These are phyloP conservation scores for Nomada hirtipes DNA, from an alignment of 2,888 invertebrate genomes.

Conservation along the genomic window DNA sequence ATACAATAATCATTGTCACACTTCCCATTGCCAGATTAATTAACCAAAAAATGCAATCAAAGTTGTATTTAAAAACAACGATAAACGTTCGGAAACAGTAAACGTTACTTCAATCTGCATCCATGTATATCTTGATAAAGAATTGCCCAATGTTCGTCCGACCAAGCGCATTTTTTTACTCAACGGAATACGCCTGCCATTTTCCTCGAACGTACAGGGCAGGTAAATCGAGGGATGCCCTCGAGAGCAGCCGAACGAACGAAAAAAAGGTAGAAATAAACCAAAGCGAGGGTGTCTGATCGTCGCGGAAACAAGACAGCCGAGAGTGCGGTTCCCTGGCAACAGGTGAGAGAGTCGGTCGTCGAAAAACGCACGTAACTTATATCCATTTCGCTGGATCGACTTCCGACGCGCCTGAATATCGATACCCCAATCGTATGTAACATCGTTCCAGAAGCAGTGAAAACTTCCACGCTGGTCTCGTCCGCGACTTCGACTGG, in stretches of 20 bases:
- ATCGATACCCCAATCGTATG: constrained; percentile 60
- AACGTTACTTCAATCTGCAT: too few relatives aligned
- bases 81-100: too few relatives aligned
- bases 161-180: too few relatives aligned
- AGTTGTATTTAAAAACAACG: too few relatives aligned
- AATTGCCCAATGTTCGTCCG: background rate
- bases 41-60: too few relatives aligned
- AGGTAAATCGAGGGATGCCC: constrained; percentile 13
- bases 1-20: too few relatives aligned
- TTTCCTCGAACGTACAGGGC: background rate
- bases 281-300: constrained; percentile 42
- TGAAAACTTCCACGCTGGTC: constrained; percentile 34
- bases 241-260: background rate
- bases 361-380: constrained; percentile 69
- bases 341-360: constrained; percentile 72
- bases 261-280: background rate
- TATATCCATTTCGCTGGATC: constrained; percentile 44
- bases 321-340: constrained; percentile 59
- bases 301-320: constrained; percentile 58
- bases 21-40: too few relatives aligned
- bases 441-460: constrained; percentile 39
- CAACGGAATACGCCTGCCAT: too few relatives aligned
- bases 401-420: constrained; percentile 62
- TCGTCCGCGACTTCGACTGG: constrained; percentile 2
- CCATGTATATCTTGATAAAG: too few relatives aligned